Conservation (phyloP, 2,888 invertebrate species). For the Strigamia maritima region DNA sequence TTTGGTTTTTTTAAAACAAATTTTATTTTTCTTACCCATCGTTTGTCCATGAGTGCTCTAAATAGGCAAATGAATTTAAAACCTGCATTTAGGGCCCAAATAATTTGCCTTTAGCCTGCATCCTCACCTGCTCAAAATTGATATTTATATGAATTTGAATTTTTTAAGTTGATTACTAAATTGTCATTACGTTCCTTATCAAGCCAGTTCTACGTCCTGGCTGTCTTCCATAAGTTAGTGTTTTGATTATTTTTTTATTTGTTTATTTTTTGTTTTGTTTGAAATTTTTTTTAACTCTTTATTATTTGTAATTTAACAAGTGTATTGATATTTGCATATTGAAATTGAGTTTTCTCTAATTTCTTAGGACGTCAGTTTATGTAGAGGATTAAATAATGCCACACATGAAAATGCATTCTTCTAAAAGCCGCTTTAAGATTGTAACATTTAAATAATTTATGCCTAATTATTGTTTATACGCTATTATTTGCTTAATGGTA, state of each 20-base stretch:
- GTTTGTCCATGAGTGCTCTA: slow-evolving; percentile 31
- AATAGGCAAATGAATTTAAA: background rate
- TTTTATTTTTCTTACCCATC: slow-evolving; percentile 25
- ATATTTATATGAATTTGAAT: slow-evolving; percentile 18
- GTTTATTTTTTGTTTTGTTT: slow-evolving; percentile 16
- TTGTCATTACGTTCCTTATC: slow-evolving; percentile 17
- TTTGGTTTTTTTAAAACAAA: background rate
- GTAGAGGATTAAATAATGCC: slow-evolving; percentile 36
- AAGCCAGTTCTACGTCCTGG: slow-evolving; percentile 31
- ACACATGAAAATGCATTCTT: slow-evolving; percentile 31
- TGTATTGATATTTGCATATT: slow-evolving; percentile 18
- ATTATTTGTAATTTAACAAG: background rate
- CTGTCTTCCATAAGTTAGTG: slow-evolving; percentile 5
- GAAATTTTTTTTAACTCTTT: background rate
- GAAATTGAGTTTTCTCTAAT: slow-evolving; percentile 32
- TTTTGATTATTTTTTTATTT: background rate
- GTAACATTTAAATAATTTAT: slow-evolving; percentile 18
- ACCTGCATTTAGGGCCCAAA: slow-evolving; percentile 10
- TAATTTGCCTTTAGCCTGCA: slow-evolving; percentile 31
- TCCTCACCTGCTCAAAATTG: slow-evolving; percentile 33
- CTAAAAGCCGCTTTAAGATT: slow-evolving; percentile 24
- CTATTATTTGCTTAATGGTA: background rate
- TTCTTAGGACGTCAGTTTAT: slow-evolving; percentile 35
- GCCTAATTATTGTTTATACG: background rate
- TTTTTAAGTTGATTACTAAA: background rate